Base-by-base conservation (phyloP, 1,140 invertebrate genomes). In the Drosophila neocordata region DNA sequence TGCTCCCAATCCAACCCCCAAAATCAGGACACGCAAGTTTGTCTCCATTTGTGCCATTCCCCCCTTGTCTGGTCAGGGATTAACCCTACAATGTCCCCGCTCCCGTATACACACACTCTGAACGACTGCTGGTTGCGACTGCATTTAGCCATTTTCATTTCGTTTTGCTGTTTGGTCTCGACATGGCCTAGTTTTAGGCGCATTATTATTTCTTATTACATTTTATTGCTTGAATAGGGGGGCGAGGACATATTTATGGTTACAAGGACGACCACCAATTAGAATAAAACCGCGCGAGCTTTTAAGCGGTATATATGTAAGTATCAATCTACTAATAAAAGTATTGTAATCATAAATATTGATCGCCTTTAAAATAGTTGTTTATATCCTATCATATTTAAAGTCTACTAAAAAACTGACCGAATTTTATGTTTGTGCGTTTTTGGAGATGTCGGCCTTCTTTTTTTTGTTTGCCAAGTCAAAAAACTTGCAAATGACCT, bases 201-300 rank as follows among this genome's bases (percentile, higher is more conserved):
- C 67, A 78, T 75, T 78, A 73, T 74, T 85, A 81, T 74, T 81
- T 77, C 53, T 67, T 81, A 83, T 84, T 84, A 84, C 63, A 80
- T 73, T 69, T 77, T 69, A 73, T 53, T 48, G 22, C 59, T 27
- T 31, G n/a, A 9, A 37, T 31, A 44, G n/a, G 48, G 48, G 56
- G 18, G 13, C 13, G 27, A 53, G 35, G 20, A 7, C 9, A 9
- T 22, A 52, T 65, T 68, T 61, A 69, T 57, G 52, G 61, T 61
- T 65, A 68, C 77, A 85, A 81, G 81, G 81, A 85, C 77, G 67
- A 56, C 59, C 64, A n/a, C n/a, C n/a, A n/a, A n/a, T n/a, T n/a
- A n/a, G n/a, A n/a, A n/a, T n/a, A n/a, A n/a, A n/a, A n/a, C n/a
- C n/a, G n/a, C n/a, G n/a, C n/a, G n/a, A n/a, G n/a, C n/a, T n/a